These are phyloP conservation scores for Strigamia transsilvanica DNA, from an alignment of 2,888 invertebrate genomes.

Conservation along the genomic window DNA sequence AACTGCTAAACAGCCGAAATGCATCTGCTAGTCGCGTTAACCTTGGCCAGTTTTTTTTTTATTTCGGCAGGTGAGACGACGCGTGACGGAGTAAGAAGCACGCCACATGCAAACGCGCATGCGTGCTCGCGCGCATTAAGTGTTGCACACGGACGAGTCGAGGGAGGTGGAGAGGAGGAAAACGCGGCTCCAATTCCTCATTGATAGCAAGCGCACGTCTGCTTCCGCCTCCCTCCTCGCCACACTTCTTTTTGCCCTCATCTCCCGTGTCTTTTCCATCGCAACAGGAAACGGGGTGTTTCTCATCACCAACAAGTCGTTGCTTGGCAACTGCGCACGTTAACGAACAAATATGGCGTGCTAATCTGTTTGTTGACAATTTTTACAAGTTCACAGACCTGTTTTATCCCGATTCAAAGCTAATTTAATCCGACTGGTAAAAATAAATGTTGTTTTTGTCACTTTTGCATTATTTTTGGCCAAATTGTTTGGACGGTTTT, in stretches of 20 bases:
- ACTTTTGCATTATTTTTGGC: not conserved
- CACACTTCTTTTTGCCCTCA: constrained; percentile 14
- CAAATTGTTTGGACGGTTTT: not conserved
- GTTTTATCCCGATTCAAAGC: not conserved
- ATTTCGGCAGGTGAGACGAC: constrained; percentile 37
- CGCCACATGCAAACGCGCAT: constrained; percentile 46
- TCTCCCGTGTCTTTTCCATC: constrained; percentile 40
- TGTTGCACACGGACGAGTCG: not conserved
- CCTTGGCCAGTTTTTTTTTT: constrained; percentile 31
- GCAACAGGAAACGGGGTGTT: constrained; percentile 40
- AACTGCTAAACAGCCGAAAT: constrained; percentile 22
- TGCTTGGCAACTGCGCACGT: constrained; percentile 15
- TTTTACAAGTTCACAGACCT: constrained; percentile 4
- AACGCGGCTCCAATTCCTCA: constrained; percentile 33
- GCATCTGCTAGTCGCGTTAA: not conserved
- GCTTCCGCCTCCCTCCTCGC: constrained; percentile 39
- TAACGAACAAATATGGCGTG: constrained; percentile 37
- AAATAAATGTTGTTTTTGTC: not conserved
- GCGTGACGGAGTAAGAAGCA: constrained; percentile 45
- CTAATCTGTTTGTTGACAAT: constrained; percentile 40
- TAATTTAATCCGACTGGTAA: not conserved
- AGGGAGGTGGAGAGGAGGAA: not conserved
- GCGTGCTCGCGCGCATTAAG: constrained; percentile 19
- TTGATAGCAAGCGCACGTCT: constrained; percentile 38
- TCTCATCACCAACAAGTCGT: constrained; percentile 19